These are phyloP conservation scores for Carpatolechia fugitivella DNA, from an alignment of 2,888 invertebrate genomes.

Conservation along the genomic window DNA sequence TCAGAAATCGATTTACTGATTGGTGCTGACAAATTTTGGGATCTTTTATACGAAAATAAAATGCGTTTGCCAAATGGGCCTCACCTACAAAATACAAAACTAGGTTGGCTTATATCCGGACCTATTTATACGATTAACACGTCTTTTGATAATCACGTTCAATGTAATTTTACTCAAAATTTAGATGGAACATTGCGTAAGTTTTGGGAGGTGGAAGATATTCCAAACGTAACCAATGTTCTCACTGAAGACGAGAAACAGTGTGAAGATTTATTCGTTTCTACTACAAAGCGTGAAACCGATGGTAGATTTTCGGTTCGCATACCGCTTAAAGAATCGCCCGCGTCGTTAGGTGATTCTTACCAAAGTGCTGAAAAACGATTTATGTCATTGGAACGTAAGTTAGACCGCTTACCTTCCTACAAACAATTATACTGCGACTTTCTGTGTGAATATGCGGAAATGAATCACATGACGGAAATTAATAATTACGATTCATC, in stretches of 20 bases:
- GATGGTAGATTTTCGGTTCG: too few species aligned
- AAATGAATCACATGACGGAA: too few species aligned
- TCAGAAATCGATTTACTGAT: conserved; percentile 12
- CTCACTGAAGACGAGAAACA: neutral
- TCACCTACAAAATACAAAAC: too few species aligned
- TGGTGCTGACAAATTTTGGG: conserved; percentile 19
- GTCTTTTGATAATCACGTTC: conserved; percentile 6
- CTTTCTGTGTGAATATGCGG: neutral
- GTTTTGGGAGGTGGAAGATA: neutral
- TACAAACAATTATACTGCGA: too few species aligned
- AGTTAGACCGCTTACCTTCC: too few species aligned
- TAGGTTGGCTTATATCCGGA: neutral
- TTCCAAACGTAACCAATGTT: neutral
- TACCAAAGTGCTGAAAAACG: too few species aligned
- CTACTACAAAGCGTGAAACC: too few species aligned
- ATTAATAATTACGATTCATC: too few species aligned
- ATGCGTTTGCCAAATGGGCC: conserved; percentile 9
- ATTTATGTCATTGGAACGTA: too few species aligned
- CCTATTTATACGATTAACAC: too few species aligned
- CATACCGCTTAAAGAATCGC: too few species aligned
- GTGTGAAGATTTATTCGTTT: neutral
- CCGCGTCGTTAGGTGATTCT: too few species aligned
- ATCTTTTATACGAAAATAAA: conserved; percentile 12
- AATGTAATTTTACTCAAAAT: neutral
- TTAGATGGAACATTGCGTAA: neutral